Conservation (phyloP, 2,888 invertebrate genomes). For the Lasioglossum marginatum region DNA sequence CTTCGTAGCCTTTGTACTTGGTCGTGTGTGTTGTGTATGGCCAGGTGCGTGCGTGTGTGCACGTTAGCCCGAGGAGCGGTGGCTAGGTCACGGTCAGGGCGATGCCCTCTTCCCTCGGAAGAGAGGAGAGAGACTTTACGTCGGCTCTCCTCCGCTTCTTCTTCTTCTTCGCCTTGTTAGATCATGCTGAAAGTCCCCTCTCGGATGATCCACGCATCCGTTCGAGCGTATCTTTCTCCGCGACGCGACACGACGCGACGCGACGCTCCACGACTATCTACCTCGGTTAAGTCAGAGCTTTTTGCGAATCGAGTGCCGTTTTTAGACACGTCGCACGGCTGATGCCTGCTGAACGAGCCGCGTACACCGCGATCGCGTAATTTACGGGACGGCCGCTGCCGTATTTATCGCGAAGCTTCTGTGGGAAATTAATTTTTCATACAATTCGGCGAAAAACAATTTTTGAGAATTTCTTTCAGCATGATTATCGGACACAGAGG, state of each 20-base stretch:
- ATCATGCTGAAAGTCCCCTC: slow-evolving; percentile 60
- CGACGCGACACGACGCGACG: neutral
- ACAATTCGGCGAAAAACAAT: neutral
- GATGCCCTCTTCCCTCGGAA: slow-evolving; percentile 81
- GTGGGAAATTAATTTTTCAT: slow-evolving; percentile 24
- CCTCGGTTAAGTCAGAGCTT: slow-evolving; percentile 46
- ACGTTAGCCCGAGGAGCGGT: slow-evolving; percentile 76
- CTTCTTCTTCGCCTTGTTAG: slow-evolving; percentile 45
- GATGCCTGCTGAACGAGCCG: slow-evolving; percentile 26
- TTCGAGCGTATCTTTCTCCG: slow-evolving; percentile 52
- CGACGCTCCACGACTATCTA: slow-evolving; percentile 34
- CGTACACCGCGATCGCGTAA: slow-evolving; percentile 17
- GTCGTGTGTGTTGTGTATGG: slow-evolving; percentile 24
- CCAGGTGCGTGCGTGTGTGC: slow-evolving; percentile 40
- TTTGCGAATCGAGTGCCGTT: slow-evolving; percentile 51
- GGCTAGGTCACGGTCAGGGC: slow-evolving; percentile 85
- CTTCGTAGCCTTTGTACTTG: slow-evolving; percentile 29
- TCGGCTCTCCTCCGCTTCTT: slow-evolving; percentile 62
- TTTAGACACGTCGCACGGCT: slow-evolving; percentile 47
- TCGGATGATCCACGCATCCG: slow-evolving; percentile 61
- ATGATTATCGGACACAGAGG: too few relatives aligned
- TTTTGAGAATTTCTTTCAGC: too few relatives aligned
- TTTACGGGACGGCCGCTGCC: slow-evolving; percentile 27
- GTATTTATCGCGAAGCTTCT: slow-evolving; percentile 33
- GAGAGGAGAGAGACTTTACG: slow-evolving; percentile 71